Evolutionary conservation across 2,113 vertebrate genomes (phyloP), one percentile per base, ranked within the genome.

Genomic region (Myocastor coypus): DNA sequence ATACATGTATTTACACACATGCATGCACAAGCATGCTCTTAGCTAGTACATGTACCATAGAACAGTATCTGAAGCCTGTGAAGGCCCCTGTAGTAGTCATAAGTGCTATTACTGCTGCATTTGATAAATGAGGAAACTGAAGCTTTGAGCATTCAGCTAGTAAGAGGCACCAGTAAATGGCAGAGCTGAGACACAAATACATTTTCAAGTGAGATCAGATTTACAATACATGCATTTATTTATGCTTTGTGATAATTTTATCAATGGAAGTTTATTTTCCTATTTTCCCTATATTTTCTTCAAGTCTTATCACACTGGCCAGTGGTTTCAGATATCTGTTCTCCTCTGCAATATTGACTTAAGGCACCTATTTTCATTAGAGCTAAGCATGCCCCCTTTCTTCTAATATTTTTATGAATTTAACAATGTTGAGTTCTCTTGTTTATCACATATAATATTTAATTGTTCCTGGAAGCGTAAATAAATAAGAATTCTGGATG

Each of bases 381-480:
- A 0, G 68, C 9, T 69, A 91, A 26, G 50, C 5, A 7, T 68
- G 24, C 1, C 0, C 5, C 1, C 3, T n/a, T 68, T 78, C 52
- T 50, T 80, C 28, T 40, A 37, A 52, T 81, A 12, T 86, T 86
- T 69, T 37, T 42, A 34, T 55, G 55, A 81, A 61, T 81, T 81
- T 37, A 80, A 26, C n/a, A 69, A 82, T 52, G 32, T 59, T 52
- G 40, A 81, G 40, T 69, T 86, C 61, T 86, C 46, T 68, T 11
- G 40, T 28, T 42, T 63, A 14, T 64, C 12, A 3, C 1, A 59
- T 4, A 17, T 55, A 75, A 12, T 68, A 42, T 46, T 80, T 34
- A 91, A 86, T 55, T 94, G 73, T 42, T 80, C 32, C 86, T 71
- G 40, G 40, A 87, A 71, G 52, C 52, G 28, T 85, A 86, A 28